Evolutionary conservation across 2,113 vertebrate species (phyloP).

Genomic region (Corythornis madagascariensis): DNA sequence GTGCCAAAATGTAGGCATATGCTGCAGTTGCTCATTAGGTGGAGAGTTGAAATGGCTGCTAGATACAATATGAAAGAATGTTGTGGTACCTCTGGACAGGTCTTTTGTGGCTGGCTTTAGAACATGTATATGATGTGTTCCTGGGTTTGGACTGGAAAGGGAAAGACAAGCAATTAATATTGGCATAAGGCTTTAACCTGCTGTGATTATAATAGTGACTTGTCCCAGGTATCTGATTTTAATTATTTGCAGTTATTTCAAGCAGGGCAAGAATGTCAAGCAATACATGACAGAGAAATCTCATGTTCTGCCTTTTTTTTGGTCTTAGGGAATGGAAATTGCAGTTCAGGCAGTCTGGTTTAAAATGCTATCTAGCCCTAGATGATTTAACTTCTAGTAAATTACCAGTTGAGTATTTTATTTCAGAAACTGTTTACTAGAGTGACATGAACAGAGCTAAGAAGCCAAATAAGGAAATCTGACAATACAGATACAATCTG

Average conservation of each 20-base stretch:
- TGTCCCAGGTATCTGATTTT: neutral
- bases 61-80: accelerated
- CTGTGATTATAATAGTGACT: neutral
- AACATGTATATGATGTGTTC: neutral
- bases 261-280: neutral
- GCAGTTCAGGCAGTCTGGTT: neutral
- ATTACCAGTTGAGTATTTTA: neutral
- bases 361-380: neutral
- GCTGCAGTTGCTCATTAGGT: neutral
- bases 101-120: neutral
- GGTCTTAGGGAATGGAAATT: neutral
- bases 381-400: neutral
- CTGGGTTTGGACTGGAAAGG: neutral
- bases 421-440: neutral
- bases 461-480: neutral
- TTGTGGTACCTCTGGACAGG: neutral
- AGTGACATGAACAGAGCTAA: neutral
- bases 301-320: neutral
- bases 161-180: neutral
- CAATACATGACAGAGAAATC: neutral
- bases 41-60: neutral
- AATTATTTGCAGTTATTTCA: neutral
- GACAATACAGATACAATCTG: neutral
- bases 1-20: neutral
- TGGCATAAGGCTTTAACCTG: neutral